A percentile compares a stretch with the other conserved stretches of the same genome.
phyloP scores from a whole-genome alignment of 2,113 vertebrate species.

The Pteropus alecto region DNA sequence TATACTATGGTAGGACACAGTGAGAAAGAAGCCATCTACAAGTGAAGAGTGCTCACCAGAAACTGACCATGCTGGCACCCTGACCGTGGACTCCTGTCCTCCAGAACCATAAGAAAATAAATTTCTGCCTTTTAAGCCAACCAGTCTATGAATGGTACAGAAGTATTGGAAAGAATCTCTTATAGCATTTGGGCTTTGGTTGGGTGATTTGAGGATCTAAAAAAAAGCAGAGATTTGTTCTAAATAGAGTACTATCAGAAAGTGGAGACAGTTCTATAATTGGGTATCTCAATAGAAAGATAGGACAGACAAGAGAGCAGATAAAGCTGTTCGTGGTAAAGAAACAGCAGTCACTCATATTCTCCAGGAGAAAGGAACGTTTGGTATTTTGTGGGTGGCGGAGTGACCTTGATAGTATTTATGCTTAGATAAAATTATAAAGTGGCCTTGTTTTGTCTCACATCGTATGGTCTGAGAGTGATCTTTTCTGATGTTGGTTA shows the following conservation, averaged over 20 bases:
- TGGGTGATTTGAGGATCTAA: neutral
- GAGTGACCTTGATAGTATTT: neutral
- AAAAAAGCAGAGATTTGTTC: neutral
- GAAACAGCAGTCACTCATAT: neutral
- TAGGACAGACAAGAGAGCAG: neutral
- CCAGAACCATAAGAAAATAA: neutral
- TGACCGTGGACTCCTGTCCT: neutral
- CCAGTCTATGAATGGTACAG: neutral
- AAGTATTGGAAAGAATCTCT: neutral
- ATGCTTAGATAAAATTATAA: neutral
- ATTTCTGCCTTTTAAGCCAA: neutral
- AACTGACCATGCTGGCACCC: neutral
- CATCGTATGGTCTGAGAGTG: neutral
- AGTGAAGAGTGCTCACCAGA: neutral
- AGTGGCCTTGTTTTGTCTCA: neutral
- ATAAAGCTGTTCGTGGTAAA: neutral
- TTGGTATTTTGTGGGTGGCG: neutral
- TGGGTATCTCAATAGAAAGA: neutral
- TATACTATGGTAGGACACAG: neutral
- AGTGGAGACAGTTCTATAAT: neutral
- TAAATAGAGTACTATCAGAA: neutral
- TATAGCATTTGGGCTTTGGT: neutral
- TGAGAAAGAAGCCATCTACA: neutral
- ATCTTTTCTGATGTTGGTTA: neutral
- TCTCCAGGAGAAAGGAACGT: neutral